A percentile compares a stretch with the other conserved stretches of the same genome.
Evolutionary conservation across 2,888 invertebrate genomes (phyloP).

Genomic region (Listrodromus nycthemerus): DNA sequence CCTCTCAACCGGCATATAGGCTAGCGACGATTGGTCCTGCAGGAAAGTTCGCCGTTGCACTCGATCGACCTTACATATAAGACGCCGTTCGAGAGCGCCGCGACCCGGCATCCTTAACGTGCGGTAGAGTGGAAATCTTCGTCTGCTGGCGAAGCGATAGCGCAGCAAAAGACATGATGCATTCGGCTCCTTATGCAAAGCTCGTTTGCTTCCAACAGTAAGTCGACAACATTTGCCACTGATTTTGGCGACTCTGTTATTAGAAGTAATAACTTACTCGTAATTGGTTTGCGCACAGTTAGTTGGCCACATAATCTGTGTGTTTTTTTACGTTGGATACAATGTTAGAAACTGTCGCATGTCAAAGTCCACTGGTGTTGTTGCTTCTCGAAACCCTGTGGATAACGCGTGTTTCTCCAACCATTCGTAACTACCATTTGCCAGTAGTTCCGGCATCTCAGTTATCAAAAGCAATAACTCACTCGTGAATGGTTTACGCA

Average conservation of each 20-base stretch:
- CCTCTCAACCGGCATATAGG: slow-evolving; percentile 38
- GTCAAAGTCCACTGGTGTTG: too few species aligned
- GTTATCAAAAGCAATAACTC: slow-evolving; percentile 62
- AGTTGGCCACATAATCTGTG: too few species aligned
- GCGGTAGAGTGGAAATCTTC: slow-evolving; percentile 35
- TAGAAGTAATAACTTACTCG: slow-evolving; percentile 58
- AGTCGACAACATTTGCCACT: slow-evolving; percentile 43
- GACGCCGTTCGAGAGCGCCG: slow-evolving; percentile 32
- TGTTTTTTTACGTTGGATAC: too few species aligned
- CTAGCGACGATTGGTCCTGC: slow-evolving; percentile 47
- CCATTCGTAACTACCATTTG: slow-evolving; percentile 52
- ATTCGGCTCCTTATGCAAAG: slow-evolving; percentile 28
- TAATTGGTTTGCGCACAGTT: slow-evolving; percentile 49
- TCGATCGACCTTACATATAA: slow-evolving; percentile 62
- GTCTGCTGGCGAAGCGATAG: slow-evolving; percentile 59
- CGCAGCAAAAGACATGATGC: slow-evolving; percentile 32
- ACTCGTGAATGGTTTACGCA: slow-evolving; percentile 51
- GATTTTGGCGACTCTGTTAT: slow-evolving; percentile 34
- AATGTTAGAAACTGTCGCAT: too few species aligned
- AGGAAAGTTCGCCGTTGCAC: slow-evolving; percentile 41
- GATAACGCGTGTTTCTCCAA: too few species aligned
- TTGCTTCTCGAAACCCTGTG: too few species aligned
- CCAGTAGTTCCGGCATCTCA: slow-evolving; percentile 5
- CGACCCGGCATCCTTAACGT: not conserved
- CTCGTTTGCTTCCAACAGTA: slow-evolving; percentile 23